Conservation (phyloP, 2,113 vertebrate genomes). For the Cisticola juncidis region DNA sequence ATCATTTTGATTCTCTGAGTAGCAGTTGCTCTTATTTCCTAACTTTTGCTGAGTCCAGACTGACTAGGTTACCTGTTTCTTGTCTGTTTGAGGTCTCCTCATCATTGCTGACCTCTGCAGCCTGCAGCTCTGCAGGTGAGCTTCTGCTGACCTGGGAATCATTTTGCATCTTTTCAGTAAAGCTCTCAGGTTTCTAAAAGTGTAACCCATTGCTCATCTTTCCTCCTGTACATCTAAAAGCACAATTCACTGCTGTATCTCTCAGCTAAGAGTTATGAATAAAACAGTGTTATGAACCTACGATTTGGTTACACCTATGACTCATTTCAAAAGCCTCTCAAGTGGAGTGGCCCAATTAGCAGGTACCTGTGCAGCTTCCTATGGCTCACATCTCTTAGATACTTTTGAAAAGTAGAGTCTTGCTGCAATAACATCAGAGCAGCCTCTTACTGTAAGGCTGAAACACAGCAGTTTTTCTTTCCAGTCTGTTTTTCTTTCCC, state of each 20-base stretch:
- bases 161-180: not conserved
- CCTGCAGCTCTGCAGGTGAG: not conserved
- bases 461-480: not conserved
- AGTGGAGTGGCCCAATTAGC: not conserved
- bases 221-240: not conserved
- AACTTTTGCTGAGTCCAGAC: not conserved
- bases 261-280: not conserved
- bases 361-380: not conserved
- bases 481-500: not conserved
- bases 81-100: not conserved
- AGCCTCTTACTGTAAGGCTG: not conserved
- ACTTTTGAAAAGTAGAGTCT: not conserved
- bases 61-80: not conserved
- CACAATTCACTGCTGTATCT: not conserved
- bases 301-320: not conserved
- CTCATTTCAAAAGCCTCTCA: conserved; percentile 9
- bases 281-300: not conserved
- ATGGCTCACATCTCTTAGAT: not conserved
- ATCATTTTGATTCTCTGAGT: not conserved
- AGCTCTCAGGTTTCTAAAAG: not conserved
- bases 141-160: not conserved
- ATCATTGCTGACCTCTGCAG: not conserved
- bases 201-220: not conserved
- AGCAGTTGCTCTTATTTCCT: not conserved
- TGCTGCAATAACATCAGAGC: not conserved